phyloP scores from a whole-genome alignment of 2,113 vertebrate genomes.

The pig (Sus scrofa) region T2T-Sscrofa CM000826.6:118515001-118515500 shows the following conservation, averaged over 20 bases:
- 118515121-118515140: background rate
- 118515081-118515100: background rate
- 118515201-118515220: background rate
- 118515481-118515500: background rate
- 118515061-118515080: slow-evolving; percentile 34
- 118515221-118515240: background rate
- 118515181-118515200: background rate
- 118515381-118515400: background rate
- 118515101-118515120: background rate
- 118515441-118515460: background rate
- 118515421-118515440: background rate
- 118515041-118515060: slow-evolving; percentile 1
- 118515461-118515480: slow-evolving; percentile 10
- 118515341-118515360: background rate
- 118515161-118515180: background rate
- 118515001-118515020: too few species aligned
- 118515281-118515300: background rate
- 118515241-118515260: slow-evolving; percentile 26
- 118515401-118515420: slow-evolving; percentile 18
- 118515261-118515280: background rate
- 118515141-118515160: background rate
- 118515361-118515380: background rate
- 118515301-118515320: background rate
- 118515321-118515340: background rate
- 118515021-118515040: background rate